Evolutionary conservation across 2,113 vertebrate species (phyloP).

Genomic region (Syrrhaptes paradoxus): DNA sequence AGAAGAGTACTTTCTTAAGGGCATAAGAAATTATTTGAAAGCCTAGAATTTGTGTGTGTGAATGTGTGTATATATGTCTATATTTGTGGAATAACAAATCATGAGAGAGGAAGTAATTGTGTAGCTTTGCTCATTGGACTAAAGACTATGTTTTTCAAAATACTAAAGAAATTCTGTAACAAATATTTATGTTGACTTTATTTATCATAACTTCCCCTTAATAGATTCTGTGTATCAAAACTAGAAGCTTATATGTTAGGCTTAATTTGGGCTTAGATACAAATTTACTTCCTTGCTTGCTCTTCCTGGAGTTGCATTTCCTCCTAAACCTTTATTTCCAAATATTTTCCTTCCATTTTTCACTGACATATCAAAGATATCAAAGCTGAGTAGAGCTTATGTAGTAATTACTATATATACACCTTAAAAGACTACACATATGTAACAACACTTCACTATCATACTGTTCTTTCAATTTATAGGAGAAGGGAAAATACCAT

Average conservation of each 20-base stretch:
- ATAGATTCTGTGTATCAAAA: background rate
- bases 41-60: background rate
- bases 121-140: background rate
- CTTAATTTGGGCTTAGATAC: background rate
- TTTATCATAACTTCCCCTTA: background rate
- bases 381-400: background rate
- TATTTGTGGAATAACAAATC: background rate
- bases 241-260: background rate
- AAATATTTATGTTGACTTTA: background rate
- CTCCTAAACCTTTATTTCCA: background rate
- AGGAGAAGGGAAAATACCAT: background rate
- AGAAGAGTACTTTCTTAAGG: slow-evolving; percentile 46
- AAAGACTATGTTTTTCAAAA: background rate
- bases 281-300: background rate
- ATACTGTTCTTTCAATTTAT: background rate
- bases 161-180: background rate
- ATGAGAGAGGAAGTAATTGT: background rate
- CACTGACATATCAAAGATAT: background rate
- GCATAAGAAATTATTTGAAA: slow-evolving; percentile 45
- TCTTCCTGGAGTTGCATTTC: background rate
- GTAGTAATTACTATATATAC: background rate
- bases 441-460: background rate
- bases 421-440: background rate
- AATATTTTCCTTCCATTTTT: background rate
- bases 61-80: background rate